Evolutionary conservation across 2,797 vertebrate species (phyloP).

Genomic region (Macroramphosus scolopax): DNA sequence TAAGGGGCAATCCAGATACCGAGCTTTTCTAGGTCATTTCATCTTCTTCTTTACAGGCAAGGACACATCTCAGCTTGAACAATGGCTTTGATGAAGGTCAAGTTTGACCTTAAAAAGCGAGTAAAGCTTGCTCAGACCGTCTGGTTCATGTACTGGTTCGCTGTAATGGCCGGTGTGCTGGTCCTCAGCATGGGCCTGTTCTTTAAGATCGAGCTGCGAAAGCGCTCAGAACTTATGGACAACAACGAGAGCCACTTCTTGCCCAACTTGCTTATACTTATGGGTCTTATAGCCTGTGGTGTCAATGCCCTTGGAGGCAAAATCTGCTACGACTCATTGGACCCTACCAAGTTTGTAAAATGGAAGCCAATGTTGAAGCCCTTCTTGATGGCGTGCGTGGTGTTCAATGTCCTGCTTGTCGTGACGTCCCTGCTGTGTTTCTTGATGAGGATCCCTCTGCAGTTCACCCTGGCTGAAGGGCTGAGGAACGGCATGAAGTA

Average conservation of each 20-base stretch:
- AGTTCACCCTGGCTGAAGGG: conserved; percentile 88
- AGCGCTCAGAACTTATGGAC: conserved; percentile 96
- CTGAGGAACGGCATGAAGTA: conserved; percentile 91
- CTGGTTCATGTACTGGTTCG: conserved; percentile 98
- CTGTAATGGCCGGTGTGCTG: conserved; percentile 88
- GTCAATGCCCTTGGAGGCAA: conserved; percentile 92
- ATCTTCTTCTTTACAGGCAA: conserved; percentile 22
- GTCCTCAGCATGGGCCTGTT: conserved; percentile 93
- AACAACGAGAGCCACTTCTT: conserved; percentile 96
- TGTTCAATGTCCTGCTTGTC: conserved; percentile 83
- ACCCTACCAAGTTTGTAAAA: conserved; percentile 86
- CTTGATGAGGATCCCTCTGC: conserved; percentile 87
- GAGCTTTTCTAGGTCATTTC: conserved; percentile 2
- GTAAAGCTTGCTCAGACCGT: conserved; percentile 95
- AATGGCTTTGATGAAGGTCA: conserved; percentile 93
- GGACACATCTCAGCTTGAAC: conserved; percentile 46
- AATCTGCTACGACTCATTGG: conserved; percentile 95
- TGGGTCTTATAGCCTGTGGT: conserved; percentile 86
- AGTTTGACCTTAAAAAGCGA: conserved; percentile 92
- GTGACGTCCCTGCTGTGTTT: conserved; percentile 86
- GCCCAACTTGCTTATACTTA: conserved; percentile 90
- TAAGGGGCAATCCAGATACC: conserved; percentile 13
- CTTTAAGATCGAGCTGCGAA: conserved; percentile 95
- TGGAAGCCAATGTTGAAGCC: conserved; percentile 90
- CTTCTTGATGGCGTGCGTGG: conserved; percentile 82